Evolutionary conservation across 2,888 invertebrate genomes (phyloP), one percentile per base, ranked within the genome.

Genomic region (Andrena bucephala): DNA sequence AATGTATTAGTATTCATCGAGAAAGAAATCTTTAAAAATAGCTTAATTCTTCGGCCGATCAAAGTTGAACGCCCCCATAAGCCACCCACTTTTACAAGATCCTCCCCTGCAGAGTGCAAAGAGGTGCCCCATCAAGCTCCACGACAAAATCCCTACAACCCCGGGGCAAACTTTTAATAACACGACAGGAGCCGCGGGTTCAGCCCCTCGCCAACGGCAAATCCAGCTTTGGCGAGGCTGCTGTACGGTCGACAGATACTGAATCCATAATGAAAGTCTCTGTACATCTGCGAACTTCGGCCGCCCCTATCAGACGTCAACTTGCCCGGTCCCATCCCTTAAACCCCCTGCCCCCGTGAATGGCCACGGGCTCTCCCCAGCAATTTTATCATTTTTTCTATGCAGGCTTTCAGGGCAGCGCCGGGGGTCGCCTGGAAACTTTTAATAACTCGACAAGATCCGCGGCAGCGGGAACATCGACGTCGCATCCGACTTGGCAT

Each of bases 361-460:
- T 16, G 42, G 13, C 42, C 42, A 42, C 42, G 10, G 2, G 13
- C 42, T 13, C 13, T 27, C 20, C 20, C 24, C 24, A 1, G 10
- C 24, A 27, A 27, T 27, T 57, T 24, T 4, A 24, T 27, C 10
- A 57, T 27, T 57, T 57, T 57, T 57, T 24, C 57, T 4, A 57
- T 27, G 10, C 57, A 13, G 24, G 0, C 24, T 1, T 10, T 4
- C 57, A 57, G 13, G 4, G 1, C 10, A 8, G 10, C 0, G 24
- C 10, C 24, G 20, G 52, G 4, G 27, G 4, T 24, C 3, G 8
- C 20, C 8, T 10, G 57, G 24, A 24, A 77, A 77, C 59, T 77
- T 77, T 72, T 72, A 77, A 77, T 71, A 77, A 71, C 71, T n/a
- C 42, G 42, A 42, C n/a, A 8, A 48, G 48, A 62, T 16, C 33